Percentiles rank a stretch among this genome's conserved stretches.
Evolutionary conservation across 2,113 vertebrate genomes (phyloP).

Genomic region (Microtus pennsylvanicus): DNA sequence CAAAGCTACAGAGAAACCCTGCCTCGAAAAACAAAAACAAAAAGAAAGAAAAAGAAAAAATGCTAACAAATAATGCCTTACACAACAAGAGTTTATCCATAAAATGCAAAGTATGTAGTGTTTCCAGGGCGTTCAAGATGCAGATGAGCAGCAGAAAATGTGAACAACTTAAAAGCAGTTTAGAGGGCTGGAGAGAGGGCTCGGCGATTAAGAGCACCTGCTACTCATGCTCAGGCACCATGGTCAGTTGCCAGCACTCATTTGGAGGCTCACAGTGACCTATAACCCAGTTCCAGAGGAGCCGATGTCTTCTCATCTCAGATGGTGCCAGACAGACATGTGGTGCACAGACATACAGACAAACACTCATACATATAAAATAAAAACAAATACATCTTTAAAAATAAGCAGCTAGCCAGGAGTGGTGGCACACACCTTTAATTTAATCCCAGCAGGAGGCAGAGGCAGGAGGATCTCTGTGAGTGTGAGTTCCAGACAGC

Average conservation of each 20-base stretch:
- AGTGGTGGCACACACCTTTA: rapidly evolving
- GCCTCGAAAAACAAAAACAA: too few relatives aligned
- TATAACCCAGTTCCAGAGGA: not conserved
- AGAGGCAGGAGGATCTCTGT: too few relatives aligned
- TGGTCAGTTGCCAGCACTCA: not conserved
- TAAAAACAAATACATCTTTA: not conserved
- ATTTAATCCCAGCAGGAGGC: too few relatives aligned
- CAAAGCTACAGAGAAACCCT: too few relatives aligned
- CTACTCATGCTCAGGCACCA: not conserved
- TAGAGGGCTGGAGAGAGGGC: not conserved
- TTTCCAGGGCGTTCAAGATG: not conserved
- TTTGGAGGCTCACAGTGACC: not conserved
- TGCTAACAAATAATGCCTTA: conserved; percentile 6
- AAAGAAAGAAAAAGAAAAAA: not conserved
- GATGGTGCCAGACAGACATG: not conserved
- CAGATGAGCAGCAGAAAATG: not conserved
- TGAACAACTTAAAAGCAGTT: not conserved
- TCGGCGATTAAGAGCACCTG: not conserved
- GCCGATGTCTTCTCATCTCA: not conserved
- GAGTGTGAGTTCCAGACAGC: not conserved
- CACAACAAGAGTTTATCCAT: not conserved
- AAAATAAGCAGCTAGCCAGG: not conserved
- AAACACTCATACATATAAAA: not conserved
- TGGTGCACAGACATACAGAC: not conserved
- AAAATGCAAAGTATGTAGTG: not conserved